A percentile compares a stretch with the other conserved stretches of the same genome.
These are phyloP conservation scores for Aythya baeri DNA, from an alignment of 2,113 vertebrate genomes.

Conservation along the genomic window DNA sequence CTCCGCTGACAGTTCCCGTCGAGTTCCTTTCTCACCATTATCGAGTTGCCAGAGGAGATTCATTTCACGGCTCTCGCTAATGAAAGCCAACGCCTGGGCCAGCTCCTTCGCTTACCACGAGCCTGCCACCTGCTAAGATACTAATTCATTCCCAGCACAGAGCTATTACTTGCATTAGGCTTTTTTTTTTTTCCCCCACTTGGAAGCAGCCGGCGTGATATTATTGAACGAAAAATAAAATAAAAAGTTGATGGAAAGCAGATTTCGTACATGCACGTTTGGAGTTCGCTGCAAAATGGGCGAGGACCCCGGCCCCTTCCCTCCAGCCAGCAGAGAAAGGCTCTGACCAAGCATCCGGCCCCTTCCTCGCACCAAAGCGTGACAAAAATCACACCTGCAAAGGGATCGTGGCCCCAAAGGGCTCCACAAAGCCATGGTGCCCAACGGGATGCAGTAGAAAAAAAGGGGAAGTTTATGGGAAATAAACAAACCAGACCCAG, in stretches of 20 bases:
- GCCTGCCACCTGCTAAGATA: not conserved
- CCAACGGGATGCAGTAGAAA: accelerated
- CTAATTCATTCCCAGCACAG: not conserved
- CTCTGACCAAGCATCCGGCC: not conserved
- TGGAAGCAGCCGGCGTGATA: not conserved
- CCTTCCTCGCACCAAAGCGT: not conserved
- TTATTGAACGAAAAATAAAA: not conserved
- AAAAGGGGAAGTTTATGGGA: not conserved
- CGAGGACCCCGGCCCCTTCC: not conserved
- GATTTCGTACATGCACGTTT: not conserved
- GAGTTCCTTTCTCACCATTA: not conserved
- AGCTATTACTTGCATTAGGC: not conserved
- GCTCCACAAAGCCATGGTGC: accelerated
- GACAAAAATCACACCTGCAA: not conserved
- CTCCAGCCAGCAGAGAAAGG: not conserved
- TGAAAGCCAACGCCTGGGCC: not conserved
- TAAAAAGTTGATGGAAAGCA: not conserved
- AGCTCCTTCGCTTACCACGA: not conserved
- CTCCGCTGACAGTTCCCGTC: not conserved
- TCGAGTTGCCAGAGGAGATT: not conserved
- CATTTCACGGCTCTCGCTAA: not conserved
- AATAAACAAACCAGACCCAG: accelerated
- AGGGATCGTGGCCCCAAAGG: not conserved
- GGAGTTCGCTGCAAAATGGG: not conserved
- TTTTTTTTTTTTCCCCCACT: not conserved